A percentile compares a stretch with the other conserved stretches of the same genome.
These are phyloP conservation scores for Takifugu flavidus DNA, from an alignment of 2,113 vertebrate genomes.

Conservation along the genomic window DNA sequence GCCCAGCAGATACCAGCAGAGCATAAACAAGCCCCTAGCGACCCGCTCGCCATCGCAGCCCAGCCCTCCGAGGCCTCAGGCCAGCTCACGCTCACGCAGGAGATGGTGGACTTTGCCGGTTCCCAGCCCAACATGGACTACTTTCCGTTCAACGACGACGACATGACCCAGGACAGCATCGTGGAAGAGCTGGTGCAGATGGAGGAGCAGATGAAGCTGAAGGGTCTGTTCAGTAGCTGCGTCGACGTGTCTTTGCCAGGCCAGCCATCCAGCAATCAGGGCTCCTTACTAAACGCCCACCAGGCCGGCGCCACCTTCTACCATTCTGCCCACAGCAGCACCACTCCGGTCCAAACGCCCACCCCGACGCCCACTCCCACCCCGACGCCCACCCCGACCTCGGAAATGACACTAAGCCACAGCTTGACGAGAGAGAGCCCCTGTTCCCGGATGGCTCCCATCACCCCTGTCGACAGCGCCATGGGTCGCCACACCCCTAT, in stretches of 20 bases:
- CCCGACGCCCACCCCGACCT: conserved; percentile 90
- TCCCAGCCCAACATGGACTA: conserved; percentile 88
- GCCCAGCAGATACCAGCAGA: conserved; percentile 79
- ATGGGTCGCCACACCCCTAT: conserved; percentile 94
- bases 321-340: conserved; percentile 87
- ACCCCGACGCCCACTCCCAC: conserved; percentile 83
- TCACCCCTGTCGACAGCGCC: conserved; percentile 94
- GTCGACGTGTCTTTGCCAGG: conserved; percentile 85
- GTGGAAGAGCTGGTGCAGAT: conserved; percentile 98
- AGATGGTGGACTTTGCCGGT: conserved; percentile 88
- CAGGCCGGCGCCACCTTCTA: conserved; percentile 82
- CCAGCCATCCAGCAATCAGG: conserved; percentile 75
- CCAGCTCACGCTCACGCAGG: conserved; percentile 85
- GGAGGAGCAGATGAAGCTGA: conserved; percentile 98
- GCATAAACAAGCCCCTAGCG: conserved; percentile 75
- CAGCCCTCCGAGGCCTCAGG: conserved; percentile 78
- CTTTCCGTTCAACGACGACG: conserved; percentile 96
- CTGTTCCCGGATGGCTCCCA: conserved; percentile 87
- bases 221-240: conserved; percentile 76
- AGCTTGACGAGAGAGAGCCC: conserved; percentile 90
- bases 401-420: conserved; percentile 89
- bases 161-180: conserved; percentile 98
- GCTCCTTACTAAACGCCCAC: conserved; percentile 79
- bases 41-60: conserved; percentile 76
- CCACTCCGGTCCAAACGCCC: conserved; percentile 90